A percentile compares a stretch with the other conserved stretches of the same genome.
Evolutionary conservation across 2,113 vertebrate species (phyloP).

Genomic region (Corapipo altera): DNA sequence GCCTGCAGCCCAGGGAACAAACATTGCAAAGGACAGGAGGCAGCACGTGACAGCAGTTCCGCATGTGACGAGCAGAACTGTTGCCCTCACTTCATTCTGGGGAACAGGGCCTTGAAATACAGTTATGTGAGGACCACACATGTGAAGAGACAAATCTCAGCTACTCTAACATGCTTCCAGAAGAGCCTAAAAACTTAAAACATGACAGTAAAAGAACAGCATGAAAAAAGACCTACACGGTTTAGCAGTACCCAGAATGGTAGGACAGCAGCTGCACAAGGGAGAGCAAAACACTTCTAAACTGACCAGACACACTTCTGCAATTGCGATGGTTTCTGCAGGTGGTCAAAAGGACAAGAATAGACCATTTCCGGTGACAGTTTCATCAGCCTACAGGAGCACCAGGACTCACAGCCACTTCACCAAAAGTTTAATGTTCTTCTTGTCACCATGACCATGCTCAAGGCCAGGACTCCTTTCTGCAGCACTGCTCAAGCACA

Average conservation of each 20-base stretch:
- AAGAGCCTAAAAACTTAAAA: not conserved
- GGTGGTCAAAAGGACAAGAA: not conserved
- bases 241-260: not conserved
- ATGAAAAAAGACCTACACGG: not conserved
- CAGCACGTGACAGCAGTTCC: not conserved
- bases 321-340: not conserved
- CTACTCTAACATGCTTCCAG: rapidly evolving
- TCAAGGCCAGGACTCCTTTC: not conserved
- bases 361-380: not conserved
- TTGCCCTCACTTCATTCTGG: not conserved
- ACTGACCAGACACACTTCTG: not conserved
- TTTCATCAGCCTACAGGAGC: not conserved
- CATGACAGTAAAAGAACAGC: not conserved
- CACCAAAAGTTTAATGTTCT: not conserved
- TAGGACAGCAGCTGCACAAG: not conserved
- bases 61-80: not conserved
- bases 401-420: not conserved
- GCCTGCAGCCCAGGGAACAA: not conserved
- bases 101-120: not conserved
- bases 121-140: not conserved
- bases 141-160: not conserved
- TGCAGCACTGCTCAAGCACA: not conserved
- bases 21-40: not conserved
- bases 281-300: not conserved
- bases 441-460: not conserved